Conservation (phyloP, 1,140 invertebrate species). For the Drosophila biarmipes region DNA sequence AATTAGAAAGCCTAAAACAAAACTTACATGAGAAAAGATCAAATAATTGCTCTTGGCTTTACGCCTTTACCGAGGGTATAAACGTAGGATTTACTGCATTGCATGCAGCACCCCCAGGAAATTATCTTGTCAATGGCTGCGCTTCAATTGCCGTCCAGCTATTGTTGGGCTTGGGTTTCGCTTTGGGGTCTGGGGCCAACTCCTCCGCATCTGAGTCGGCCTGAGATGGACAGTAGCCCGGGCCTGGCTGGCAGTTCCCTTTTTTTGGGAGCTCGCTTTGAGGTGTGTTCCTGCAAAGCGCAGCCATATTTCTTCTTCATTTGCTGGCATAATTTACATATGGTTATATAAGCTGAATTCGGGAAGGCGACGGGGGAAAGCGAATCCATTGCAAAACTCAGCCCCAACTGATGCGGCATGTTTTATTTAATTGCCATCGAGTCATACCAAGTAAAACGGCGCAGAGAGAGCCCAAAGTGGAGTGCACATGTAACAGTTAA, state of each 20-base stretch:
- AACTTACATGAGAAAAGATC: no score
- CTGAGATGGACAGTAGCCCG: conserved; percentile 47
- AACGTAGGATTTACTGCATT: conserved; percentile 60
- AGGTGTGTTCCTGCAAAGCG: conserved; percentile 67
- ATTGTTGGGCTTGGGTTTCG: conserved; percentile 50
- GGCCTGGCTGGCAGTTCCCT: conserved; percentile 34
- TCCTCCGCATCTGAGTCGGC: conserved; percentile 24
- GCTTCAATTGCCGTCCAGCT: conserved; percentile 70
- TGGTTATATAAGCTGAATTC: conserved; percentile 68
- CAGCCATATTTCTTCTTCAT: conserved; percentile 79
- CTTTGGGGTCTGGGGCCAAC: conserved; percentile 22
- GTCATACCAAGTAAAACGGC: conserved; percentile 47
- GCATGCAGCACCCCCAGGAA: conserved; percentile 71
- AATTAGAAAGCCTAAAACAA: no score
- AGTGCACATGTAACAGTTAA: conserved; percentile 60
- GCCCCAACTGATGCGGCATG: conserved; percentile 58
- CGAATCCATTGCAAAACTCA: conserved; percentile 54
- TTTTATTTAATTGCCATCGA: conserved; percentile 78
- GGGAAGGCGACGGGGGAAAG: conserved; percentile 1
- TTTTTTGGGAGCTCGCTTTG: conserved; percentile 49
- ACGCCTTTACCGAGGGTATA: conserved; percentile 37
- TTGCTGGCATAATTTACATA: conserved; percentile 77
- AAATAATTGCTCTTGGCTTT: neutral
- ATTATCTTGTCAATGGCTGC: conserved; percentile 80
- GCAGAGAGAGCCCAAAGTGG: conserved; percentile 45